Evolutionary conservation across 1,140 invertebrate genomes (phyloP).

Genomic region (Bombus balteatus): DNA sequence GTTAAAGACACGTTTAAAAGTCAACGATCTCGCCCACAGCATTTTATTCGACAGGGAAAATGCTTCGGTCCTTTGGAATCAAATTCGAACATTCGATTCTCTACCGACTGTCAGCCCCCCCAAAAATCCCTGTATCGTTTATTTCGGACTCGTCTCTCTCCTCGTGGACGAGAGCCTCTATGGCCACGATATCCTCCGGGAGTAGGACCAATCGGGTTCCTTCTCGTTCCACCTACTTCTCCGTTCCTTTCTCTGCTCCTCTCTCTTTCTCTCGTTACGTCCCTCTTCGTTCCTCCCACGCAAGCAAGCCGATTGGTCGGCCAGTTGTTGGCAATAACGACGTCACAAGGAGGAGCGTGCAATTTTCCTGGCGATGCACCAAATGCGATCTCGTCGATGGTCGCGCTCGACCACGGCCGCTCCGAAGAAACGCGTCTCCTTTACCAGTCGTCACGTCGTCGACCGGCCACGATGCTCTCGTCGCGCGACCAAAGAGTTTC

Average conservation of each 20-base stretch:
- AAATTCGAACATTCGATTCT: slow-evolving; percentile 14
- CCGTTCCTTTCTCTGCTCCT: slow-evolving; percentile 49
- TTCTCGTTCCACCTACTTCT: slow-evolving; percentile 71
- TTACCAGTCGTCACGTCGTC: neutral
- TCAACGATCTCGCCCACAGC: neutral
- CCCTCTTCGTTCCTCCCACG: slow-evolving; percentile 46
- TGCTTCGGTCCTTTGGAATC: neutral
- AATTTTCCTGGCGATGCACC: slow-evolving; percentile 53
- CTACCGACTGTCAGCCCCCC: neutral
- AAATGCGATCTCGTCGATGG: slow-evolving; percentile 44
- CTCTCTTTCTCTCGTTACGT: slow-evolving; percentile 16
- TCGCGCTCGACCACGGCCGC: slow-evolving; percentile 44
- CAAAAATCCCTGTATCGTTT: slow-evolving; percentile 25
- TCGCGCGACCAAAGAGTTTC: neutral
- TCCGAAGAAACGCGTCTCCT: neutral
- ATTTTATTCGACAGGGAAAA: neutral
- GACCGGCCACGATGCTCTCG: neutral
- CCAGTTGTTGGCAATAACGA: slow-evolving; percentile 49
- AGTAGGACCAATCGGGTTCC: slow-evolving; percentile 74
- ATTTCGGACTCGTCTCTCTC: slow-evolving; percentile 55
- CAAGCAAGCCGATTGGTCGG: slow-evolving; percentile 54
- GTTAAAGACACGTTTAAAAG: no score
- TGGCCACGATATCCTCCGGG: slow-evolving; percentile 74
- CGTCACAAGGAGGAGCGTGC: slow-evolving; percentile 63
- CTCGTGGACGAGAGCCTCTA: slow-evolving; percentile 67